Base-by-base conservation (phyloP, 2,113 vertebrate genomes). In the Eptesicus fuscus region DNA sequence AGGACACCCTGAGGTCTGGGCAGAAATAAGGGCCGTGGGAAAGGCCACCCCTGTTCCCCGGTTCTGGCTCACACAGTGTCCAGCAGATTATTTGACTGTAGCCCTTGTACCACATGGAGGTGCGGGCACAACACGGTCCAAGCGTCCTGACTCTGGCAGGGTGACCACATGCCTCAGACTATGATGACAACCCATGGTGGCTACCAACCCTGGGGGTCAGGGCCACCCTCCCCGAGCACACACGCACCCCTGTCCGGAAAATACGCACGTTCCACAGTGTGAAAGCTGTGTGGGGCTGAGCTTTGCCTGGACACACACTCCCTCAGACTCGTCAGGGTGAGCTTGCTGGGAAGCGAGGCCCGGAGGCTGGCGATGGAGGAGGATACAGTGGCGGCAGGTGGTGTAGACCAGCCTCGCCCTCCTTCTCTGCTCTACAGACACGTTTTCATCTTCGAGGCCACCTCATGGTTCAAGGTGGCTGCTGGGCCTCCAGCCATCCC, bases 51-150 rank as follows among this genome's bases (percentile, higher is more conserved):
- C 20, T 4, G 37, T 3, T 47, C 23, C 82, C 69, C 7, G 3
- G 14, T 28, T 6, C 13, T 0, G 6, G 32, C 18, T 40, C 4
- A 32, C 12, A 20, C 1, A n/a, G 20, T 7, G 23, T 17, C 78
- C 42, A 6, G 0, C 14, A 65, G 67, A 3, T 0, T 2, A 4
- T 51, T 1, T 7, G 37, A 4, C 0, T 28, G 22, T 10, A 30
- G 12, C 40, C 25, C 18, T 6, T 4, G 79, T 8, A 2, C 22
- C 9, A 14, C 6, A 0, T 1, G 35, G 22, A 28, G 17, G 3
- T 30, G 0, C 0, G 32, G 4, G 25, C 0, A 12, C 49, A 20
- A n/a, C 35, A 30, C 2, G 20, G 61, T 28, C 53, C 5, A 13
- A 47, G n/a, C 3, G 17, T 37, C 40, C 17, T 11, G 42, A 40